phyloP scores from a whole-genome alignment of 2,113 vertebrate species.

The Alethe castanea region DNA sequence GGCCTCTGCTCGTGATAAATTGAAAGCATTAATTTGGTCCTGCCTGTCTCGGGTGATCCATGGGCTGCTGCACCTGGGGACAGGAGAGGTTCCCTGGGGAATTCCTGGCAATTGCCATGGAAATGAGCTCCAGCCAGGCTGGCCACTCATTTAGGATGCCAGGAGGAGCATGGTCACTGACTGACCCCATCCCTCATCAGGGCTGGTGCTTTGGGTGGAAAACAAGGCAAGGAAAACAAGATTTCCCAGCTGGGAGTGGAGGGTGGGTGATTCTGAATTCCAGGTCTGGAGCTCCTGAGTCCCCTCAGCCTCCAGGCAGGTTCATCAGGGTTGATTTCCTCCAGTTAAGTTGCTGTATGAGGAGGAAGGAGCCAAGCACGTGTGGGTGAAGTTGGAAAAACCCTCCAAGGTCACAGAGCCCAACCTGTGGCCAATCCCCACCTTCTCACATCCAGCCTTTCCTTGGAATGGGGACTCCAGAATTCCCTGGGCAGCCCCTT shows the following conservation, averaged over 20 bases:
- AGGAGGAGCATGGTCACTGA: not conserved
- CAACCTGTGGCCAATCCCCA: not conserved
- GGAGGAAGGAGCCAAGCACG: not conserved
- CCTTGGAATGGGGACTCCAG: not conserved
- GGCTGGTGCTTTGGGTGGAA: not conserved
- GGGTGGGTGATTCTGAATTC: not conserved
- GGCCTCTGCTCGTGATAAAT: not conserved
- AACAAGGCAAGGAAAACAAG: not conserved
- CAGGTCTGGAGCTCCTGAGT: fast-evolving
- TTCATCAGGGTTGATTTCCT: not conserved
- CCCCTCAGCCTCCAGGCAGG: not conserved
- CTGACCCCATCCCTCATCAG: not conserved
- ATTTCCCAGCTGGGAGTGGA: not conserved
- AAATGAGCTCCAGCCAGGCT: not conserved
- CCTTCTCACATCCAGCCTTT: too few species aligned
- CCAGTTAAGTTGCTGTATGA: not conserved
- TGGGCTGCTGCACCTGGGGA: not conserved
- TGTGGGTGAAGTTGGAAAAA: not conserved
- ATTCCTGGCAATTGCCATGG: not conserved
- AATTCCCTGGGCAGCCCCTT: not conserved
- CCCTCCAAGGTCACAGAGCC: not conserved
- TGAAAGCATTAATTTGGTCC: slow-evolving; percentile 25
- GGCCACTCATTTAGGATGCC: not conserved
- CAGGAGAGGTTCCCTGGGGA: not conserved
- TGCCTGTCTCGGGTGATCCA: not conserved